Evolutionary conservation across 2,888 invertebrate species (phyloP).

Genomic region (Netelia melanura): DNA sequence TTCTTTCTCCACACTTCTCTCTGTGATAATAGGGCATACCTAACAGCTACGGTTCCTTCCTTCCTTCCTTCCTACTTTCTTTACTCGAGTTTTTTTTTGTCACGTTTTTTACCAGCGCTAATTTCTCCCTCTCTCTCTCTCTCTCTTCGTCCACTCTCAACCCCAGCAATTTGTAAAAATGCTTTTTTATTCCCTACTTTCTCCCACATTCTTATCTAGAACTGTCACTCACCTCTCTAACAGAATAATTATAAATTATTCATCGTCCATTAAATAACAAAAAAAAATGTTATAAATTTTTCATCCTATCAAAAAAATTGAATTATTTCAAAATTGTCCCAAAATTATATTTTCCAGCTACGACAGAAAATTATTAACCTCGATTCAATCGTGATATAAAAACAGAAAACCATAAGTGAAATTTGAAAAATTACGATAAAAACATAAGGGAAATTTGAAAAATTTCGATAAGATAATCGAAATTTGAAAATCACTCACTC

Average conservation of each 20-base stretch:
- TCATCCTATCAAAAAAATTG: not conserved
- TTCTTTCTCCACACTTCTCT: not conserved
- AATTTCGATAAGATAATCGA: too few species aligned
- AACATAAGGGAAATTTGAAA: too few species aligned
- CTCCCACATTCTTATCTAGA: not conserved
- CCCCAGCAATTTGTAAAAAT: slow-evolving; percentile 2
- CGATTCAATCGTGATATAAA: too few species aligned
- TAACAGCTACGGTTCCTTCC: slow-evolving; percentile 25
- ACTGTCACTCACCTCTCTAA: too few species aligned
- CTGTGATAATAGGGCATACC: slow-evolving; percentile 39
- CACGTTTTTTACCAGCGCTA: not conserved
- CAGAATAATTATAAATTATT: too few species aligned
- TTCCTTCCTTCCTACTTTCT: slow-evolving; percentile 26
- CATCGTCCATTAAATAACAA: not conserved
- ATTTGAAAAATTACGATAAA: too few species aligned
- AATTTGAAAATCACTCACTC: too few species aligned
- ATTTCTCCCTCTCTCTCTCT: not conserved
- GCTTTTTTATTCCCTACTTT: not conserved
- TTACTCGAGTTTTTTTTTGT: slow-evolving; percentile 21
- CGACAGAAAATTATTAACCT: too few species aligned
- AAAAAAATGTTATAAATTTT: not conserved
- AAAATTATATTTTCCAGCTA: too few species aligned
- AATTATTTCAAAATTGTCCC: not conserved
- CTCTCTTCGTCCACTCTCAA: slow-evolving; percentile 3
- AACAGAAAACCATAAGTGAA: too few species aligned